Evolutionary conservation across 2,888 invertebrate species (phyloP).

Genomic region (Nomada goodeniana): DNA sequence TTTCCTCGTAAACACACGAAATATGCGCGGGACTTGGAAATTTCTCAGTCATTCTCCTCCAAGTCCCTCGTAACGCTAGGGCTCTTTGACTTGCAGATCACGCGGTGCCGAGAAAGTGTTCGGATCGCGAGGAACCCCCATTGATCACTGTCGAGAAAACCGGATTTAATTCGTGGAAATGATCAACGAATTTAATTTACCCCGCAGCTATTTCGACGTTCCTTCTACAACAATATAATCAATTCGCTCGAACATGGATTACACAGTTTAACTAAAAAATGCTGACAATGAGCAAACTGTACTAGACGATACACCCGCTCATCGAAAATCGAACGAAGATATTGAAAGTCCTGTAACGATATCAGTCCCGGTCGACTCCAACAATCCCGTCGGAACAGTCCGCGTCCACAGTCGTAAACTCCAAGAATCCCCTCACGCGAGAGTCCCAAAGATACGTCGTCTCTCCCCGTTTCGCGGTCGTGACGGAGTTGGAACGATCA

Average conservation of each 20-base stretch:
- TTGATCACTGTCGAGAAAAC: slow-evolving; percentile 1
- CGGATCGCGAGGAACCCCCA: not conserved
- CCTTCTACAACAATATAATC: too few relatives aligned
- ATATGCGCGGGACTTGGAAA: slow-evolving; percentile 36
- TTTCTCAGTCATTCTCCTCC: not conserved
- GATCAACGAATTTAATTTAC: too few relatives aligned
- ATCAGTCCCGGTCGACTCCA: too few relatives aligned
- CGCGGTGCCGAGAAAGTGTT: not conserved
- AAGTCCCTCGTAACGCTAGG: too few relatives aligned
- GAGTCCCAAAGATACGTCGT: not conserved
- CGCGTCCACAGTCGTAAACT: not conserved
- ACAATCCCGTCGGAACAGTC: too few relatives aligned
- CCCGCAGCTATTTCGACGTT: too few relatives aligned
- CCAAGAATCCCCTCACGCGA: not conserved
- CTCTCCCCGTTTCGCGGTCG: not conserved
- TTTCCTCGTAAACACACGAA: slow-evolving; percentile 58
- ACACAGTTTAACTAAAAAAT: too few relatives aligned
- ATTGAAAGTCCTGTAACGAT: too few relatives aligned
- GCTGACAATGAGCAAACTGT: too few relatives aligned
- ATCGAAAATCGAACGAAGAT: too few relatives aligned
- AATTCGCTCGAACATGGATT: too few relatives aligned
- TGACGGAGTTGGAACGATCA: slow-evolving; percentile 19
- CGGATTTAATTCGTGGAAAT: slow-evolving; percentile 2
- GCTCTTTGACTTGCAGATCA: slow-evolving; percentile 1
- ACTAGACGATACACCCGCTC: too few relatives aligned